phyloP scores from a whole-genome alignment of 2,113 vertebrate species.

The Panurus biarmicus region DNA sequence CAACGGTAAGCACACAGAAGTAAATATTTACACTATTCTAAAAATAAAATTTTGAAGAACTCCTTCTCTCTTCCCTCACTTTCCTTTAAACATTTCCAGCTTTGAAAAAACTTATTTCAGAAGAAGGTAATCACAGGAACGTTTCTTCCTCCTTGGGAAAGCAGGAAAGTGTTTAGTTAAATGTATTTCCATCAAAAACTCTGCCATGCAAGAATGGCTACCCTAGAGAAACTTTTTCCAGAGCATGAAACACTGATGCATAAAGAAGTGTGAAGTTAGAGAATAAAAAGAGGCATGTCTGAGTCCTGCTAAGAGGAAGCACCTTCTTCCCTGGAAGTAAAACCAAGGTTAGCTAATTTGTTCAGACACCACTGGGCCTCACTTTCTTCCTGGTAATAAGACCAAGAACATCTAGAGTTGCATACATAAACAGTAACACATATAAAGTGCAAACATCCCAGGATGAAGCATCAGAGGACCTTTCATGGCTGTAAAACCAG shows the following conservation, averaged over 20 bases:
- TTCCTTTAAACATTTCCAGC: not conserved
- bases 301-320: not conserved
- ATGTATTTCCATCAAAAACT: not conserved
- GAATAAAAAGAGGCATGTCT: not conserved
- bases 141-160: not conserved
- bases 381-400: not conserved
- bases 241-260: not conserved
- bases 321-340: not conserved
- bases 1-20: not conserved
- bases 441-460: not conserved
- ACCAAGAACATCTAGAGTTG: not conserved
- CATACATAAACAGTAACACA: not conserved
- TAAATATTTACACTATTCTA: not conserved
- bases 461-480: not conserved
- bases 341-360: not conserved
- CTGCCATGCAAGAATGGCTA: not conserved
- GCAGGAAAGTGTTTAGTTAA: not conserved
- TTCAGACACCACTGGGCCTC: not conserved
- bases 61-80: not conserved
- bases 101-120: not conserved
- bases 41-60: not conserved
- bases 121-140: not conserved
- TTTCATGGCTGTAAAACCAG: not conserved
- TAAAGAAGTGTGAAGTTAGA: not conserved
- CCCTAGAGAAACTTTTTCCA: not conserved